Percentiles rank a stretch among this genome's conserved stretches.
These are phyloP conservation scores for Lepidotrigona ventralis DNA, from an alignment of 1,140 invertebrate genomes.

Conservation along the genomic window DNA sequence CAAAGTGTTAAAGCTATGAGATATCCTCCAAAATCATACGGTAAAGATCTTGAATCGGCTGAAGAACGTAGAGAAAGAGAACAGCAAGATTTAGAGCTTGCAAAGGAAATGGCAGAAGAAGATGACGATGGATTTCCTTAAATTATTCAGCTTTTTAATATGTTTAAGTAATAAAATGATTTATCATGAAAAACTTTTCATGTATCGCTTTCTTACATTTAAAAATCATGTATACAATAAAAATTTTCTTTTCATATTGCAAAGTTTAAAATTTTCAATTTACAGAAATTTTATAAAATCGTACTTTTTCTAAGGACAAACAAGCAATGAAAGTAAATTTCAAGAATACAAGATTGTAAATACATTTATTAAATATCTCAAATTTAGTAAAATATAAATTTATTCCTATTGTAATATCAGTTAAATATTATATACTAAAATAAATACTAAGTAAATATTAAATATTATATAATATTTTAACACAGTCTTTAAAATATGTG, in stretches of 20 bases:
- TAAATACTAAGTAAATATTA: not conserved
- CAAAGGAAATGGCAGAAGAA: slow-evolving; percentile 99
- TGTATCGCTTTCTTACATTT: slow-evolving; percentile 20
- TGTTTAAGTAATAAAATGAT: slow-evolving; percentile 29
- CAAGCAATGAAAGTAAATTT: not conserved
- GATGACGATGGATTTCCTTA: slow-evolving; percentile 95
- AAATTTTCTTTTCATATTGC: not conserved
- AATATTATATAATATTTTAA: not conserved
- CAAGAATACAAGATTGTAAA: not conserved
- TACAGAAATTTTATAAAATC: not conserved
- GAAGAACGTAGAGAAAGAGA: slow-evolving; percentile 97
- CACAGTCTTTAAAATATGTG: not conserved
- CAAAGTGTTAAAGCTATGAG: slow-evolving; percentile 99
- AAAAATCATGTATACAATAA: not conserved
- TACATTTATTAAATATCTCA: slow-evolving; percentile 15
- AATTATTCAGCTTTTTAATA: slow-evolving; percentile 52
- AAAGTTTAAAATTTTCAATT: not conserved
- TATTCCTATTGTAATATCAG: not conserved
- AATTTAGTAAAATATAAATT: not conserved
- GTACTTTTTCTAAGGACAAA: not conserved
- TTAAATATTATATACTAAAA: not conserved
- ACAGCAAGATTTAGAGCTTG: slow-evolving; percentile 98
- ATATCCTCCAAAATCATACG: slow-evolving; percentile 99
- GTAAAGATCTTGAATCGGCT: slow-evolving; percentile 98
- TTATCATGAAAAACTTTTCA: not conserved